Base-by-base conservation (phyloP, 2,797 vertebrate genomes). In the Gallinago solitaria region DNA sequence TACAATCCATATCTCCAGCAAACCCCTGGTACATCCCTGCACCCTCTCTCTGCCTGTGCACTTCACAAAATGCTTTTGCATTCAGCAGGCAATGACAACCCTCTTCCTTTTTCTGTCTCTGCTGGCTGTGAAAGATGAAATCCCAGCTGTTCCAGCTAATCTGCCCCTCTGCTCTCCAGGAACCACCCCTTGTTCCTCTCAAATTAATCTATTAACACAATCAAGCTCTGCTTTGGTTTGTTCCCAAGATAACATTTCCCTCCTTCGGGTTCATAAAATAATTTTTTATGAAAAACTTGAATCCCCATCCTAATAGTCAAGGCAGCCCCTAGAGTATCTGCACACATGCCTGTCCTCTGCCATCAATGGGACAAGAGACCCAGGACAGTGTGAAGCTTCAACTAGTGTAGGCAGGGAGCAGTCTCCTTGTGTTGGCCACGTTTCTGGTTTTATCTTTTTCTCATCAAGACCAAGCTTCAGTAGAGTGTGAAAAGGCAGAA, bases 321-420 rank as follows among this genome's bases (percentile, higher is more conserved):
- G 50, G 57, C 48, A 69, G 25, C 10, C 43, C 57, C 15, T 20
- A 24, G n/a, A 5, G 6, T 35, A 53, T 30, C 69, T 32, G 35
- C 41, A 51, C 39, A 33, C 12, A 21, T 3, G 0, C 13, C 13
- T 1, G 0, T 50, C 50, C 63, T 64, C 43, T 41, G 21, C 48
- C 43, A 61, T 41, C 30, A 37, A 6, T 0, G 6, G 30, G 32
- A 25, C 1, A 0, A 47, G 39, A 30, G 30, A 78, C n/a, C 10
- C 25, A 25, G 43, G 51, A 61, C 30, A 67, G 28, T 5, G 12
- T 51, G 71, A 61, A 68, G 17, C 39, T 37, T 82, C 48, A 39
- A 53, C 53, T 1, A 5, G 16, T 7, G 18, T 25, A 23, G 32
- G 60, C 32, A 50, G 24, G 35, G 10, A 77, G 35, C 8, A 70